phyloP scores from a whole-genome alignment of 2,888 invertebrate genomes.

The Neoascia interrupta region DNA sequence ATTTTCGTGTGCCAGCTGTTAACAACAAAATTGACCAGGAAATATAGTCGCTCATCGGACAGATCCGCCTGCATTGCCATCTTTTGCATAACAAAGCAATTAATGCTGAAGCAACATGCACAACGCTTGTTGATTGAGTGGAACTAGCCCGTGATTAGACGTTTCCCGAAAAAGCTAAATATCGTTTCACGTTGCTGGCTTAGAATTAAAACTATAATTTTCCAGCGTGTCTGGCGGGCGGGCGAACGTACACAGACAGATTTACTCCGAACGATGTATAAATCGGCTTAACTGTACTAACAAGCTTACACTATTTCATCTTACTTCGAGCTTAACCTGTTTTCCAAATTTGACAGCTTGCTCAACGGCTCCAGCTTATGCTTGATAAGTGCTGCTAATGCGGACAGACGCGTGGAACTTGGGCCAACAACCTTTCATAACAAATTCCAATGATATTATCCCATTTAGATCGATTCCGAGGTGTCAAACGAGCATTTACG shows the following conservation, averaged over 20 bases:
- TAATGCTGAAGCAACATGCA: conserved; percentile 13
- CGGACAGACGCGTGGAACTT: neutral
- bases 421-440: conserved; percentile 32
- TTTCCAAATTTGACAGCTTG: conserved; percentile 7
- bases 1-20: conserved; percentile 14
- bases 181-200: too few species aligned
- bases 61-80: conserved; percentile 27
- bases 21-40: conserved; percentile 43
- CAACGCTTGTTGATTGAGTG: conserved; percentile 42
- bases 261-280: too few species aligned
- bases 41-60: too few species aligned
- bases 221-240: too few species aligned
- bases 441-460: too few species aligned
- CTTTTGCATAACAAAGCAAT: conserved; percentile 38
- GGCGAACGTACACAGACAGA: too few species aligned
- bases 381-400: conserved; percentile 3
- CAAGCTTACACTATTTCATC: neutral
- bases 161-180: too few species aligned
- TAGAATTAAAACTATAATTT: too few species aligned
- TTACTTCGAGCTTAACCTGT: conserved; percentile 33
- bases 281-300: too few species aligned
- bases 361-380: conserved; percentile 9
- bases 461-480: too few species aligned
- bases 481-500: too few species aligned
- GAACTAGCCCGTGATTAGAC: conserved; percentile 25